Evolutionary conservation across 92 coral and sea anemone genomes (phyloP), one percentile per base, ranked within the genome.

Genomic region (Blastomussa wellsi): DNA sequence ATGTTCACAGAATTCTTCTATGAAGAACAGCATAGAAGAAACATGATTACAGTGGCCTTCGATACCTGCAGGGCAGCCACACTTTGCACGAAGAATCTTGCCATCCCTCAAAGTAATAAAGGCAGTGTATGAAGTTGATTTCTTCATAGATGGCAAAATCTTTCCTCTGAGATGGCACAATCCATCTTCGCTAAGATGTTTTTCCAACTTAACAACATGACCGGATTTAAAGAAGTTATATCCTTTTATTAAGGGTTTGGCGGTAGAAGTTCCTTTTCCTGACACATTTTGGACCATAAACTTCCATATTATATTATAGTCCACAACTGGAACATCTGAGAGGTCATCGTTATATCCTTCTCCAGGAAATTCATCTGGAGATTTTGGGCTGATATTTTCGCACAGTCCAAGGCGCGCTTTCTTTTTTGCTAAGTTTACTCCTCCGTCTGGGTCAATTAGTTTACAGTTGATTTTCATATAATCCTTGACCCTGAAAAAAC

Each of bases 381-480:
- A 60, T 59, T 90, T 89, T 52, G 86, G 88, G 74, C 85, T 86
- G 51, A 72, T 66, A 69, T 84, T 89, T 73, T 86, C 87, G 81
- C 86, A 83, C 38, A 90, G 81, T 83, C 90, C 93, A 80, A 90
- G 90, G 72, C 72, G 82, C 72, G 86, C 90, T 82, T 90, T 90
- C 77, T 90, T 90, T 76, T 80, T 87, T 84, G 82, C 77, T 28
- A 86, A 29, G 77, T 82, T 90, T 48, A 77, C 75, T 53, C 93
- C 90, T 66, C 90, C 85, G 68, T 90, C 90, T 66, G 93, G 93
- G 75, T 89, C 89, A 70, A 78, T 57, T 75, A 68, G 84, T 72
- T 86, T 86, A 86, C 89, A 78, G 84, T 79, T 86, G 28, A 79
- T 41, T 65, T 89, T 85, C 79, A 80, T 80, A 70, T 86, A 90